These are phyloP conservation scores for Emydura subglobosa DNA, from an alignment of 2,113 vertebrate genomes.

Conservation along the genomic window DNA sequence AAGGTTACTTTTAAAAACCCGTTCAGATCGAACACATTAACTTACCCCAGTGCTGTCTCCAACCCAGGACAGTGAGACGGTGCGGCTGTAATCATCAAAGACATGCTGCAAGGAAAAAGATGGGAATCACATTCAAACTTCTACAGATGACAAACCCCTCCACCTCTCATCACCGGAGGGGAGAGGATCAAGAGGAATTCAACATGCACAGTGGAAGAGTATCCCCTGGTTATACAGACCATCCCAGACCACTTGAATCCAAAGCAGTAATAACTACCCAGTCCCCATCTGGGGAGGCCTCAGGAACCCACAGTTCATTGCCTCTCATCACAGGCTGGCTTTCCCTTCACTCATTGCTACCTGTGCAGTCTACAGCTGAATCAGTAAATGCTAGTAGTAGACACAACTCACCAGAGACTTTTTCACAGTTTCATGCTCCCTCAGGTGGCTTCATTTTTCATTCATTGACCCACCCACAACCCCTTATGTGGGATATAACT, in stretches of 20 bases:
- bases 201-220: too few species aligned
- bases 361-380: neutral
- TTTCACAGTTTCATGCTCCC: neutral
- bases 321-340: too few species aligned
- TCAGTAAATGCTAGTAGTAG: neutral
- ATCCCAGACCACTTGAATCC: neutral
- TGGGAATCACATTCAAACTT: neutral
- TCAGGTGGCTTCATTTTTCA: neutral
- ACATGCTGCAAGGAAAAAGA: slow-evolving; percentile 72
- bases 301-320: neutral
- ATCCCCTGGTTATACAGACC: neutral
- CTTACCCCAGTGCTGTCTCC: slow-evolving; percentile 93
- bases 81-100: slow-evolving; percentile 89
- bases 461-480: neutral
- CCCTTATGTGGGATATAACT: neutral
- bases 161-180: neutral
- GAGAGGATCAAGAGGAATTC: too few species aligned
- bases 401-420: too few species aligned
- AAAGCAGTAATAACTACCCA: neutral
- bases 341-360: too few species aligned
- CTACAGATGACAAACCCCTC: neutral
- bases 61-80: slow-evolving; percentile 92
- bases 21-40: slow-evolving; percentile 17
- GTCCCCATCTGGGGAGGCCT: neutral
- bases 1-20: neutral